phyloP scores from a whole-genome alignment of 2,113 vertebrate species.

The Ifrita kowaldi region DNA sequence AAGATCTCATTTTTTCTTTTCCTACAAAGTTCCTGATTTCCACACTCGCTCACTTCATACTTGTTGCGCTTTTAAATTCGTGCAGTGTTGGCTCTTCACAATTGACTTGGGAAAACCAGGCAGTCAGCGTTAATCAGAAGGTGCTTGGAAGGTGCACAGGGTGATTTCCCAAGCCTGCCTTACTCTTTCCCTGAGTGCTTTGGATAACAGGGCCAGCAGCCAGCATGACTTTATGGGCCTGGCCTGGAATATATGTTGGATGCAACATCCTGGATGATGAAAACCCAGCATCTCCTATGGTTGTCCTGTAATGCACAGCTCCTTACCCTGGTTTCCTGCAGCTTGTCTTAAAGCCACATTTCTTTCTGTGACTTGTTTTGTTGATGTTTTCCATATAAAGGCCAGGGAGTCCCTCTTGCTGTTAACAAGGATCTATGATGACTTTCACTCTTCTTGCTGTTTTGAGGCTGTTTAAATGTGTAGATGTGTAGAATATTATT shows the following conservation, averaged over 20 bases:
- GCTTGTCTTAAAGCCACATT: background rate
- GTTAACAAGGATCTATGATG: background rate
- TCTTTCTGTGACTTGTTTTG: background rate
- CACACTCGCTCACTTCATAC: fast-evolving
- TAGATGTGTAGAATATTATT: background rate
- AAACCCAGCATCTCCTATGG: background rate
- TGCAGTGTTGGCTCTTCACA: background rate
- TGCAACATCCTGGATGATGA: background rate
- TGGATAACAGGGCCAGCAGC: background rate
- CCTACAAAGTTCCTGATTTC: background rate
- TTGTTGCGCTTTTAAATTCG: background rate
- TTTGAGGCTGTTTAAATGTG: background rate
- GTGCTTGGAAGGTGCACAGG: background rate
- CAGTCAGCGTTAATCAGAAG: background rate
- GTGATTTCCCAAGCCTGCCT: background rate
- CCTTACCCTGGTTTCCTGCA: background rate
- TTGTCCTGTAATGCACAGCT: background rate
- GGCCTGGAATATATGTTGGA: background rate
- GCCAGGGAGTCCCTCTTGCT: background rate
- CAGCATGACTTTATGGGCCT: background rate
- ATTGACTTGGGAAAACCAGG: background rate
- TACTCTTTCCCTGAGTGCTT: background rate
- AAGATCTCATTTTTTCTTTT: background rate
- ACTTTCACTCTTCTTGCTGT: background rate
- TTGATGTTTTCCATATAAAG: background rate